Conservation (phyloP, 2,888 invertebrate species). For the Eugnorisma glareosa region DNA sequence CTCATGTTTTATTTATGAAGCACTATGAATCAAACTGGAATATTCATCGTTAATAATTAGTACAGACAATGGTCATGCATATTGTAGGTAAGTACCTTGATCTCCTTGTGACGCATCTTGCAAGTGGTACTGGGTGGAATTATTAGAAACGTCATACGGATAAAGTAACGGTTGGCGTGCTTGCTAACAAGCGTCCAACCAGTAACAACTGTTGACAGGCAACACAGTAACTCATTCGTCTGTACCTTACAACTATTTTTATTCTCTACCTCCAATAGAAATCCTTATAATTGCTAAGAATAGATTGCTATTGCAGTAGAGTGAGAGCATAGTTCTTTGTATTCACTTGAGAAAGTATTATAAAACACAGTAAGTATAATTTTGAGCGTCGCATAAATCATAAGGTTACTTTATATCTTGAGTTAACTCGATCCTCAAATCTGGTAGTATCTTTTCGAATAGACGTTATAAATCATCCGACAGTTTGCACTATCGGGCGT, state of each 20-base stretch:
- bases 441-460: constrained; percentile 69
- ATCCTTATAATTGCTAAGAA: constrained; percentile 37
- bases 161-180: constrained; percentile 44
- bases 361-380: constrained; percentile 58
- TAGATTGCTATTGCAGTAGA: constrained; percentile 9
- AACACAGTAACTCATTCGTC: constrained; percentile 37
- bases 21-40: constrained; percentile 28
- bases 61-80: neutral
- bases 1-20: constrained; percentile 44
- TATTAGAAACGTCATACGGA: constrained; percentile 21
- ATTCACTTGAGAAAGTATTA: constrained; percentile 37
- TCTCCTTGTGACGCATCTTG: constrained; percentile 19
- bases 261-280: constrained; percentile 10
- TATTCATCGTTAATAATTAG: constrained; percentile 43
- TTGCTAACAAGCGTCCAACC: constrained; percentile 22
- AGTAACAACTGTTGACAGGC: constrained; percentile 21
- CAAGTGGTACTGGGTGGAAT: neutral
- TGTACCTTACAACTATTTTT: constrained; percentile 21
- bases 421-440: constrained; percentile 66
- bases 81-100: constrained; percentile 19
- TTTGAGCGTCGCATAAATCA: constrained; percentile 64
- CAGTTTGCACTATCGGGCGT: constrained; percentile 73
- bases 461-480: constrained; percentile 74
- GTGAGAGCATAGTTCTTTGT: constrained; percentile 40
- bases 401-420: constrained; percentile 58